phyloP scores from a whole-genome alignment of 2,888 invertebrate species.

The Diloba caeruleocephala region DNA sequence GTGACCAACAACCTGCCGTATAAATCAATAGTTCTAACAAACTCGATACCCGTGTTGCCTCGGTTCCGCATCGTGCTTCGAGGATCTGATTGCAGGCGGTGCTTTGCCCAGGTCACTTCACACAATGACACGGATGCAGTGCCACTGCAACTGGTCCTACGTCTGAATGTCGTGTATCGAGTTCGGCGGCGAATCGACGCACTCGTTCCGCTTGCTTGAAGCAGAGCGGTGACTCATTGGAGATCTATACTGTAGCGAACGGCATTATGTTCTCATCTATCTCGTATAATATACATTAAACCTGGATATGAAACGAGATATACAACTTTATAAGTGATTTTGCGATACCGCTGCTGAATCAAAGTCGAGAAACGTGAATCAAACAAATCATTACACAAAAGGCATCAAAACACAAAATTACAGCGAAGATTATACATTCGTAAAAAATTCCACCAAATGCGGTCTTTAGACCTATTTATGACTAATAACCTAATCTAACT shows the following conservation, averaged over 20 bases:
- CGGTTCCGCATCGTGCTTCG: slow-evolving; percentile 67
- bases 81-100: slow-evolving; percentile 76
- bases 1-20: slow-evolving; percentile 40
- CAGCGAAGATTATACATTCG: slow-evolving; percentile 19
- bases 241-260: slow-evolving; percentile 34
- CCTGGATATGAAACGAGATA: slow-evolving; percentile 3
- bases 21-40: slow-evolving; percentile 52
- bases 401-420: slow-evolving; percentile 32
- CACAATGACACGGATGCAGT: slow-evolving; percentile 71
- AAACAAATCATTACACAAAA: slow-evolving; percentile 15
- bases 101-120: slow-evolving; percentile 64
- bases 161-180: slow-evolving; percentile 48
- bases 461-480: slow-evolving; percentile 26
- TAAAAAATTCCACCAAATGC: slow-evolving; percentile 23
- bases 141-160: slow-evolving; percentile 56
- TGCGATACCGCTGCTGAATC: slow-evolving; percentile 1
- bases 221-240: slow-evolving; percentile 60
- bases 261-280: slow-evolving; percentile 16
- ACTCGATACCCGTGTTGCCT: slow-evolving; percentile 78
- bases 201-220: slow-evolving; percentile 61
- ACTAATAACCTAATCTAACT: slow-evolving; percentile 22
- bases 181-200: slow-evolving; percentile 51
- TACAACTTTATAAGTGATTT: no score
- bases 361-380: slow-evolving; percentile 22
- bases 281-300: slow-evolving; percentile 14